Evolutionary conservation across 2,888 invertebrate species (phyloP).

Genomic region (Drosophila trichaetosa): DNA sequence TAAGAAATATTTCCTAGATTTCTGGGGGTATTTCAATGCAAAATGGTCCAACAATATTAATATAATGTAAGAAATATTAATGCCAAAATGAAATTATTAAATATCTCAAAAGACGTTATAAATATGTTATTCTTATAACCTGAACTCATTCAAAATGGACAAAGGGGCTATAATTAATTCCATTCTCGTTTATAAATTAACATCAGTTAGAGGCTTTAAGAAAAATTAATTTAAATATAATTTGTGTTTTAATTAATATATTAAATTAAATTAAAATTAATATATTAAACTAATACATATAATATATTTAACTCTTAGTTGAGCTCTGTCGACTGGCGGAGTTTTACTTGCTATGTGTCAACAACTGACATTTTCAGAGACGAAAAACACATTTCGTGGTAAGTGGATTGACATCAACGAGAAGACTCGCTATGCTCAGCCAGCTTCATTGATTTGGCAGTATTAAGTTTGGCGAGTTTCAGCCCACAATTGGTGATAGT

Average conservation of each 20-base stretch:
- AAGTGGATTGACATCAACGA: not conserved
- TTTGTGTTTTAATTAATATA: not conserved
- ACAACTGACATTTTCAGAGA: not conserved
- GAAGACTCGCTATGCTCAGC: not conserved
- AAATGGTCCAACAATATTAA: too few species aligned
- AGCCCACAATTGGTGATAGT: conserved; percentile 27
- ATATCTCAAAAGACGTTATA: not conserved
- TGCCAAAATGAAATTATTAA: not conserved
- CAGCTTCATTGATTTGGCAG: not conserved
- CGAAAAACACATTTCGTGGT: not conserved
- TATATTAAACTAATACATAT: not conserved
- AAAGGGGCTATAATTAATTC: too few species aligned
- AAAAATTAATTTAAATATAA: not conserved
- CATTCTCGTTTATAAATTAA: not conserved
- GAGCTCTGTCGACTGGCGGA: not conserved
- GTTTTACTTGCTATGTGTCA: not conserved
- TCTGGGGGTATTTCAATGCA: too few species aligned
- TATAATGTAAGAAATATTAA: too few species aligned
- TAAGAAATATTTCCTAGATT: too few species aligned
- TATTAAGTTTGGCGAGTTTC: not conserved
- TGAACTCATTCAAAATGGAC: not conserved
- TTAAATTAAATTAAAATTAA: not conserved
- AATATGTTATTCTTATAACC: not conserved
- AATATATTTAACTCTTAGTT: not conserved
- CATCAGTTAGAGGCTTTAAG: not conserved